Percentiles rank a stretch among this genome's conserved stretches.
Evolutionary conservation across 2,888 invertebrate genomes (phyloP).

Genomic region (Hypomecis atomaria): DNA sequence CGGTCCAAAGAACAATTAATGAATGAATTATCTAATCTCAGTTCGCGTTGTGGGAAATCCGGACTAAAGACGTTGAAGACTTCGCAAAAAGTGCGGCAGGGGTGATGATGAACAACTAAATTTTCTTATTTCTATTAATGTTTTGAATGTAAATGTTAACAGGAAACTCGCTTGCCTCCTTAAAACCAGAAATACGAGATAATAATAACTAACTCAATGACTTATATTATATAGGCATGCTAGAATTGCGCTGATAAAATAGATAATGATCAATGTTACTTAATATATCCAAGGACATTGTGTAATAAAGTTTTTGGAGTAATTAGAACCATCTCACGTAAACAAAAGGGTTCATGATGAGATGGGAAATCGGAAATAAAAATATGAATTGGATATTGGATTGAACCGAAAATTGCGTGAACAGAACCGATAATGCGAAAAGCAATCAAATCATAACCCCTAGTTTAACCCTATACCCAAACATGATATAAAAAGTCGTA

Average conservation of each 20-base stretch:
- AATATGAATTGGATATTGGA: too few relatives aligned
- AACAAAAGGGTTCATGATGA: too few relatives aligned
- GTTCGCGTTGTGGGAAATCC: slow-evolving; percentile 40
- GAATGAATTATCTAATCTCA: slow-evolving; percentile 32
- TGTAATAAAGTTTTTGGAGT: too few relatives aligned
- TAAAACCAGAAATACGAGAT: slow-evolving; percentile 1
- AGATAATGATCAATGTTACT: too few relatives aligned
- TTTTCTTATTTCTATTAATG: not conserved
- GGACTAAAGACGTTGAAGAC: slow-evolving; percentile 15
- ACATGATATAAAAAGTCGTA: not conserved
- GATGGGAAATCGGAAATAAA: too few relatives aligned
- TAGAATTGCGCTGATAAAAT: not conserved
- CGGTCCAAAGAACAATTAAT: slow-evolving; percentile 37
- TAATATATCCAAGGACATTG: too few relatives aligned
- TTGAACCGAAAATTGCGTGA: too few relatives aligned
- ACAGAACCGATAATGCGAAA: too few relatives aligned
- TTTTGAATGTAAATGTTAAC: not conserved
- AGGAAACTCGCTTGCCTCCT: not conserved
- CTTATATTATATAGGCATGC: not conserved
- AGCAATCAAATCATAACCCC: not conserved
- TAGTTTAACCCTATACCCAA: not conserved
- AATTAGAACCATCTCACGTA: too few relatives aligned
- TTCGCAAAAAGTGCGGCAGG: slow-evolving; percentile 27
- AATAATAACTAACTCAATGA: not conserved
- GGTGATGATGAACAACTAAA: slow-evolving; percentile 9